Base-by-base conservation (phyloP, 2,797 vertebrate species). In the Rhinoraja longicauda region DNA sequence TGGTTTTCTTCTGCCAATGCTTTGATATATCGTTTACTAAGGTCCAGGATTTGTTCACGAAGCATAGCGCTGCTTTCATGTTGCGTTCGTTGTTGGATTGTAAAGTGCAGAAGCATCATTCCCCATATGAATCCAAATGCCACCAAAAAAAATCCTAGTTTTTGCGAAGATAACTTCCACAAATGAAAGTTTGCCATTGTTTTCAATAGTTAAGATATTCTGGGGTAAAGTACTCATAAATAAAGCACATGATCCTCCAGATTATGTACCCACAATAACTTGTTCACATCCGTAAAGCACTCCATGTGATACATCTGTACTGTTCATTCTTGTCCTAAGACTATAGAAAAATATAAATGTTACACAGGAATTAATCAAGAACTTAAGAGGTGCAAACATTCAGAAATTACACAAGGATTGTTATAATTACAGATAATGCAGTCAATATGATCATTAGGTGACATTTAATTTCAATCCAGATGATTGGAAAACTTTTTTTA, bases 111-210 rank as follows among this genome's bases (percentile, higher is more conserved):
- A 94, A 99, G 97, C 99, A 99, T 99, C 99, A 99, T 99, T 93
- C 99, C 99, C 99, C 99, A 99, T 96, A 99, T 99, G 95, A 99
- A 99, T 93, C 99, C 99, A 67, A 99, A 99, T 96, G 98, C 98
- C 95, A 99, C 99, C 78, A 99, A 96, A 95, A 99, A 99, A 95
- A 99, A 99, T 94, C 99, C 99, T 21, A 99, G 97, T 96, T 99
- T 99, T 96, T 99, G 99, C 94, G 99, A 99, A 0, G 99, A 99
- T 94, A 99, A 96, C 95, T 99, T 99, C 99, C 98, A 99, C 92
- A 98, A 96, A 96, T 97, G 97, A 82, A 97, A 97, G 67, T 97
- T 95, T 93, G 97, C 98, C 98, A 99, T 99, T 95, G 95, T 96
- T 96, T 95, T 94, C 94, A 78, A 57, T 4, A 79, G 94, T 93